Evolutionary conservation across 2,888 invertebrate genomes (phyloP), one percentile per base, ranked within the genome.

Genomic region (Germaria angustata): DNA sequence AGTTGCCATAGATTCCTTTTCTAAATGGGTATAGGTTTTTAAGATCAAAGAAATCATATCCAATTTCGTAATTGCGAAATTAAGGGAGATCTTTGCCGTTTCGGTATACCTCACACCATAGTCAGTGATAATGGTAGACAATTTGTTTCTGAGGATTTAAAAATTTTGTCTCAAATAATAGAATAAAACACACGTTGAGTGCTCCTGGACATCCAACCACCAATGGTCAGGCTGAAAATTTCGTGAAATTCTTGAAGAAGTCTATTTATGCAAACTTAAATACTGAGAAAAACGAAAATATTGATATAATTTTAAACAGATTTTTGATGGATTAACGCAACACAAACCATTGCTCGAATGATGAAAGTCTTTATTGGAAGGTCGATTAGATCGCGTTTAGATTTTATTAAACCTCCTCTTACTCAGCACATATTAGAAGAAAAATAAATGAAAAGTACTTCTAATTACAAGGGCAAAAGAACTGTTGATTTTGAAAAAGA

Each of bases 11-110:
- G 80, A 84, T 51, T 84, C 83, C n/a, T 81, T 75, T 75, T 81
- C 84, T 8, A 82, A 85, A 65, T 84, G 76, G 49, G 80, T 84
- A 13, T 84, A 85, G 51, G 78, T 85, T n/a, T 85, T 85, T 46
- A 84, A 81, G 34, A 84, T 77, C 9, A 84, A 84, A 72, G 66
- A 73, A 9, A 84, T 85, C 1, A 81, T 78, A 3, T 63, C 80
- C 22, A 36, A 22, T 2, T 78, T 83, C 57, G 73, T 69, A 11
- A 77, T 85, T 7, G 20, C 9, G 0, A 84, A 71, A 57, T 59
- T 84, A 17, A 44, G 78, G 17, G 84, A 85, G 69, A 28, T 49
- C 81, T 85, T 61, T 75, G 72, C 22, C 51, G 82, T 8, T 84
- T 66, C 63, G 80, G 76, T 36, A n/a, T n/a, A n/a, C n/a, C n/a